phyloP scores from a whole-genome alignment of 1,140 invertebrate genomes.

The Drosophila carrolli region DNA sequence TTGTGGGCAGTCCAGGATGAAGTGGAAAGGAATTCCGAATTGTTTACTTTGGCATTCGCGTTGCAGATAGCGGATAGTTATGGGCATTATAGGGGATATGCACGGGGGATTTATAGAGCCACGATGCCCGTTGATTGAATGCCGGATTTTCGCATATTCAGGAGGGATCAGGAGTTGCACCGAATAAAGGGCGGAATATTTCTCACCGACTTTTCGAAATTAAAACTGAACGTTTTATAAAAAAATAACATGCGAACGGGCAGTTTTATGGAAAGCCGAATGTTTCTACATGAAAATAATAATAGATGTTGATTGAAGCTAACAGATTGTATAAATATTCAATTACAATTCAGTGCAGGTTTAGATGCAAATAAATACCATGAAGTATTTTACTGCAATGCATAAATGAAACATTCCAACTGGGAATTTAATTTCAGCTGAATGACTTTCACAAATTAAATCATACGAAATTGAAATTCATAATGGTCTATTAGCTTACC shows the following conservation, averaged over 20 bases:
- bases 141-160: conserved; percentile 38
- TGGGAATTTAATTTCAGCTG: background rate
- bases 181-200: conserved; percentile 7
- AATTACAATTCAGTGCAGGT: background rate
- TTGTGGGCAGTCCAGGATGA: conserved; percentile 33
- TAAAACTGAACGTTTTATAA: conserved; percentile 14
- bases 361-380: background rate
- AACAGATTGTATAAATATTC: conserved; percentile 1
- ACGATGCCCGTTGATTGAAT: conserved; percentile 42
- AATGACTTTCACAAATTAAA: background rate
- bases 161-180: conserved; percentile 22
- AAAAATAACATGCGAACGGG: background rate
- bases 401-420: background rate
- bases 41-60: conserved; percentile 49
- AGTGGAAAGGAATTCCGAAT: conserved; percentile 46
- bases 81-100: conserved; percentile 39
- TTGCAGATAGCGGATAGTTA: conserved; percentile 50
- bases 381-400: background rate
- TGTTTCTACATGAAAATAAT: conserved; percentile 1
- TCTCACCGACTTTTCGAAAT: conserved; percentile 16
- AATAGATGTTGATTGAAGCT: background rate
- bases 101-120: conserved; percentile 40
- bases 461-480: background rate
- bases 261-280: background rate
- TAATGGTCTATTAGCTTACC: background rate